These are phyloP conservation scores for Ailurus styani DNA, from an alignment of 2,113 vertebrate species.

Conservation along the genomic window DNA sequence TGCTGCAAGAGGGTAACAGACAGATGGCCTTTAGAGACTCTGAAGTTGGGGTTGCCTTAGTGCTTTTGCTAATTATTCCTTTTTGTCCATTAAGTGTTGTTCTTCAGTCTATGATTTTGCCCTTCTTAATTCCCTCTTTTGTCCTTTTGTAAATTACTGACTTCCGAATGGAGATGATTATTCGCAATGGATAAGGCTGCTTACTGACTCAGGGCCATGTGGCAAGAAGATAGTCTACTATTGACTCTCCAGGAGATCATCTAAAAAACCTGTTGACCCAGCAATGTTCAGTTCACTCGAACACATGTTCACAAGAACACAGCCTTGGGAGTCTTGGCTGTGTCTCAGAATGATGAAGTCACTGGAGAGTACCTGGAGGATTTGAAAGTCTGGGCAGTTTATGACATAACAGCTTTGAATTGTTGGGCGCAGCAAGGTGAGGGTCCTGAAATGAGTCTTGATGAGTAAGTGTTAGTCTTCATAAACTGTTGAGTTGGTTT, in stretches of 20 bases:
- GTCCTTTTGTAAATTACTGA: not conserved
- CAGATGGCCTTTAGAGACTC: not conserved
- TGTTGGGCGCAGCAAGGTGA: fast-evolving
- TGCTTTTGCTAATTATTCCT: not conserved
- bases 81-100: not conserved
- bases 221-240: not conserved
- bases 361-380: fast-evolving
- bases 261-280: not conserved
- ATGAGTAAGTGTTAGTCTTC: not conserved
- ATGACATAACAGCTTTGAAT: not conserved
- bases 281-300: not conserved
- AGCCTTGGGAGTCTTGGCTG: fast-evolving
- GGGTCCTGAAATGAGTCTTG: not conserved
- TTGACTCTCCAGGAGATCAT: not conserved
- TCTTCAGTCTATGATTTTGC: not conserved
- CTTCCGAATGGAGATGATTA: not conserved
- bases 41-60: not conserved
- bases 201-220: not conserved
- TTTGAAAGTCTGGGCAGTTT: not conserved
- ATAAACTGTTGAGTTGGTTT: not conserved
- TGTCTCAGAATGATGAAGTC: not conserved
- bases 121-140: not conserved
- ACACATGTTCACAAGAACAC: not conserved
- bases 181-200: not conserved
- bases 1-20: not conserved